Percentiles rank a stretch among this genome's conserved stretches.
Conservation (phyloP, 2,113 vertebrate genomes). For the Silurus glanis region DNA sequence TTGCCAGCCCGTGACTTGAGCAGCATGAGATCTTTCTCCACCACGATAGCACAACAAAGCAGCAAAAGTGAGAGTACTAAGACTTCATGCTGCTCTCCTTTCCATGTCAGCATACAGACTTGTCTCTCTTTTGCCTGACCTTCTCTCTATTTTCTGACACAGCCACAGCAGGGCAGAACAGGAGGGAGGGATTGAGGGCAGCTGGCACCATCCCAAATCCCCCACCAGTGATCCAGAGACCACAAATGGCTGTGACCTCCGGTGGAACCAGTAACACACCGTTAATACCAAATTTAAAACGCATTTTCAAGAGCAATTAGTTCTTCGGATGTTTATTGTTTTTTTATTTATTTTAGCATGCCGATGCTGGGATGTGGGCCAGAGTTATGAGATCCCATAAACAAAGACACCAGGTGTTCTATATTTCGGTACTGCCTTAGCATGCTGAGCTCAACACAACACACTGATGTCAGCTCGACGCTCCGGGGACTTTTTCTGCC, state of each 20-base stretch:
- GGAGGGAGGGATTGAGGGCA: constrained; percentile 1
- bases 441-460: background rate
- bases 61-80: constrained; percentile 16
- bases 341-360: background rate
- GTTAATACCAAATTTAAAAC: constrained; percentile 26
- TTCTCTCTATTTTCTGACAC: constrained; percentile 12
- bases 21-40: constrained; percentile 35
- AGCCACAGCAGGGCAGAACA: constrained; percentile 8
- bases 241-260: constrained; percentile 44
- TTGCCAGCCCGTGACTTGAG: constrained; percentile 13
- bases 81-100: constrained; percentile 28
- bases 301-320: constrained; percentile 43
- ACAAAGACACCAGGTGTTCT: constrained; percentile 27
- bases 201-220: constrained; percentile 17
- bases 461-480: constrained; percentile 13
- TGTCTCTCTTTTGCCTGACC: constrained; percentile 35
- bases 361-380: constrained; percentile 23
- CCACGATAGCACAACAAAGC: constrained; percentile 35
- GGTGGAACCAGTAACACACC: constrained; percentile 31
- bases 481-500: background rate
- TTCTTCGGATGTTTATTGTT: constrained; percentile 14
- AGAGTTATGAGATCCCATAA: constrained; percentile 8
- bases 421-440: constrained; percentile 1
- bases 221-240: constrained; percentile 52
- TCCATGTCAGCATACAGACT: constrained; percentile 33